Base-by-base conservation (phyloP, 2,888 invertebrate species). In the Melinopterus prodromus region DNA sequence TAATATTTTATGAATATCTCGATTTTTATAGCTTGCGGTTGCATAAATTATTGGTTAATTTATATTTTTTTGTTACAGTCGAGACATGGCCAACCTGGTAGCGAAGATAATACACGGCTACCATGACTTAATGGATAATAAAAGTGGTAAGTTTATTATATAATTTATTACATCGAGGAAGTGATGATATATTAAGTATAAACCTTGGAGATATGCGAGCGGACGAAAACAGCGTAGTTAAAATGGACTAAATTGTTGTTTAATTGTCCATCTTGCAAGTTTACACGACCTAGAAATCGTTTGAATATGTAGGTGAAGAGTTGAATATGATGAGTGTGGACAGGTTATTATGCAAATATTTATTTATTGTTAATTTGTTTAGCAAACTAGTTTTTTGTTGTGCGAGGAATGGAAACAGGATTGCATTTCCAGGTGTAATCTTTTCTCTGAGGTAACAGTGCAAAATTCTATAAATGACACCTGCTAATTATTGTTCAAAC, bases 41-140 rank as follows among this genome's bases (percentile, higher is more conserved):
- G n/a, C 35, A 26, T 74, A 74, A 74, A 26, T 69, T 79, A 6
- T 70, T 37, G n/a, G 16, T 79, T 79, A 76, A 36, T 71, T 77
- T 14, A 36, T n/a, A 74, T 38, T 38, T 77, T 79, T 53, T 6
- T 78, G 16, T 75, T 79, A 12, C 79, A 81, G 78, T 1, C 53
- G 53, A 53, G 53, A 86, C 83, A 95, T 95, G 94, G 92, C 91
- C 83, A 87, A 91, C 86, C 84, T 92, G 86, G 88, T 94, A 81
- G 88, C 89, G 86, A 90, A 89, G 86, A 87, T 94, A 83, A 91
- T 93, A 85, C 93, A 92, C 84, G 92, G 92, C 35, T 95, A 95
- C 89, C 91, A 92, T 85, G 95, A 96, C 88, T 87, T 96, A 81
- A 95, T 96, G 95, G 95, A 96, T 88, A 95, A 96, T 87, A 93